A percentile compares a stretch with the other conserved stretches of the same genome.
phyloP scores from a whole-genome alignment of 2,888 invertebrate species.

The Mantis religiosa region DNA sequence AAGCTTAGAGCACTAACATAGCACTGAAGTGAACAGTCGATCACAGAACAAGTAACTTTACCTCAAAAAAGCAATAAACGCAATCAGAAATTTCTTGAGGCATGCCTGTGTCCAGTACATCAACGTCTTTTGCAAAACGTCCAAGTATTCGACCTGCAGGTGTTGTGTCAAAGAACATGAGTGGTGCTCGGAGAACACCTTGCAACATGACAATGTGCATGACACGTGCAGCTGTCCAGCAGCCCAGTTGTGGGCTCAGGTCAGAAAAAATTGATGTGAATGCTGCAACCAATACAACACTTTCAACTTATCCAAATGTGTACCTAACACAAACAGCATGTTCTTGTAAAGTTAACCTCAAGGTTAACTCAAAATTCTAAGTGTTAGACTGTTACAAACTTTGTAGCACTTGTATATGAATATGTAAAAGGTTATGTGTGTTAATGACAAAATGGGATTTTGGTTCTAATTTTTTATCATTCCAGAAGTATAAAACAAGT shows the following conservation, averaged over 20 bases:
- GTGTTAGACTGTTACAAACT: too few species aligned
- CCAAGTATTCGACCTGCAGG: slow-evolving; percentile 51
- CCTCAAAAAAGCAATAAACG: slow-evolving; percentile 69
- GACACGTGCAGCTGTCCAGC: slow-evolving; percentile 60
- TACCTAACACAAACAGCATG: slow-evolving; percentile 25
- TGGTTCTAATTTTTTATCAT: too few species aligned
- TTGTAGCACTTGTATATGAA: too few species aligned
- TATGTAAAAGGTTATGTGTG: too few species aligned
- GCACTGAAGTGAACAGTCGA: too few species aligned
- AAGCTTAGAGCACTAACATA: too few species aligned
- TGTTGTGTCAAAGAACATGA: slow-evolving; percentile 51
- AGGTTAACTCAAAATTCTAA: background rate
- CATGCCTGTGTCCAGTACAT: slow-evolving; percentile 65
- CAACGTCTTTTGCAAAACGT: slow-evolving; percentile 67
- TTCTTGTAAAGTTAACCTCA: background rate
- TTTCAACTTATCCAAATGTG: too few species aligned
- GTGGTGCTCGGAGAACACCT: slow-evolving; percentile 47
- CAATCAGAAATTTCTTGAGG: slow-evolving; percentile 63
- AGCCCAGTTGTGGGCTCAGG: slow-evolving; percentile 63
- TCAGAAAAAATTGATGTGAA: slow-evolving; percentile 62
- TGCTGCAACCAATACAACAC: slow-evolving; percentile 56
- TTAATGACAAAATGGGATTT: too few species aligned
- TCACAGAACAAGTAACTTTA: slow-evolving; percentile 43
- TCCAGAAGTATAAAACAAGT: too few species aligned
- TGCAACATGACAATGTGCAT: slow-evolving; percentile 46